These are phyloP conservation scores for Callipepla californica DNA, from an alignment of 2,113 vertebrate species.

Conservation along the genomic window DNA sequence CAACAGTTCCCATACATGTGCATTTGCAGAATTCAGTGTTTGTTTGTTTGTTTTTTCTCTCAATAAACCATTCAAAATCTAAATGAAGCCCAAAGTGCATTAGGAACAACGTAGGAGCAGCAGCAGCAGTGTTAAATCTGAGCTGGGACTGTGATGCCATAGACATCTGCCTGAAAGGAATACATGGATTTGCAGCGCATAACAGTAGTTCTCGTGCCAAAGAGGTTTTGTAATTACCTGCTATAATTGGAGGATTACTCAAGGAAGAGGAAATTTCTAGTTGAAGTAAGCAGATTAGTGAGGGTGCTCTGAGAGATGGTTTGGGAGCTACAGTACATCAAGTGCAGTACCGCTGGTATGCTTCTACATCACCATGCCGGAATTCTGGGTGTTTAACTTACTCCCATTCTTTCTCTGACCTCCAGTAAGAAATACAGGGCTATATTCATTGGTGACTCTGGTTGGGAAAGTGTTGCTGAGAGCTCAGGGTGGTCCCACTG, in stretches of 20 bases:
- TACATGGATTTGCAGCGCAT: background rate
- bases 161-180: background rate
- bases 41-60: background rate
- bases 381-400: background rate
- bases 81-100: background rate
- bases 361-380: background rate
- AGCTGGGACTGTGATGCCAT: background rate
- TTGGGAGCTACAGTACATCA: background rate
- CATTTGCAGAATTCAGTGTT: background rate
- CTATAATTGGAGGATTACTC: background rate
- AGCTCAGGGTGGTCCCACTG: background rate
- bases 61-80: background rate
- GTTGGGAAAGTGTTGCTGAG: background rate
- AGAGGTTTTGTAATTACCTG: background rate
- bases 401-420: background rate
- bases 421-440: background rate
- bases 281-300: background rate
- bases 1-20: too few species aligned
- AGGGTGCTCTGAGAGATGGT: background rate
- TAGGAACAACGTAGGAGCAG: background rate
- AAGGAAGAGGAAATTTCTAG: background rate
- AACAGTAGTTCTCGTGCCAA: background rate
- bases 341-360: background rate
- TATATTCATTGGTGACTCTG: background rate
- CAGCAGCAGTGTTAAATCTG: background rate